phyloP scores from a whole-genome alignment of 2,113 vertebrate genomes.

The Poeciliopsis turrubarensis region DNA sequence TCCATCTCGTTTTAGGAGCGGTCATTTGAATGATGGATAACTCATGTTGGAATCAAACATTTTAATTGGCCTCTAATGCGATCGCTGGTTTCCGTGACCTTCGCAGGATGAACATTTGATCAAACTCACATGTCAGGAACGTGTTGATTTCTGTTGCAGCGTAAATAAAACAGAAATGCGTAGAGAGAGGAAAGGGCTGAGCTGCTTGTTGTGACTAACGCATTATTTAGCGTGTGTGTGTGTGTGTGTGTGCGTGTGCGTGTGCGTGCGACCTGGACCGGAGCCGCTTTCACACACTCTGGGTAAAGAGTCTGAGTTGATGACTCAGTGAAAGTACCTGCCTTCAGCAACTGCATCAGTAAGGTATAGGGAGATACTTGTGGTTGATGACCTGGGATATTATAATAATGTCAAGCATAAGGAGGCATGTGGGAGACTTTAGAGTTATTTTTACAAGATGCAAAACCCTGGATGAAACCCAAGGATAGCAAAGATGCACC shows the following conservation, averaged over 20 bases:
- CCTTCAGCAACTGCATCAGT: background rate
- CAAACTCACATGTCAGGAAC: slow-evolving; percentile 48
- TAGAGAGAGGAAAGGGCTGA: background rate
- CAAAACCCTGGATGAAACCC: background rate
- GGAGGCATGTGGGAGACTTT: slow-evolving; percentile 25
- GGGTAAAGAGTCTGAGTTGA: slow-evolving; percentile 17
- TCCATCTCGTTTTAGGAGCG: slow-evolving; percentile 36
- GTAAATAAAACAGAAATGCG: background rate
- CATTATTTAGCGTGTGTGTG: background rate
- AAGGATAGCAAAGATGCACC: too few species aligned
- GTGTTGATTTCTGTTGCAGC: slow-evolving; percentile 43
- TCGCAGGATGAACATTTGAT: slow-evolving; percentile 50
- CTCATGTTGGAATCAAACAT: slow-evolving; percentile 44
- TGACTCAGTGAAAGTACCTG: slow-evolving; percentile 28
- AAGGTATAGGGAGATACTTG: background rate
- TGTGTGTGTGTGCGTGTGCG: background rate
- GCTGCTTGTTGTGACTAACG: background rate
- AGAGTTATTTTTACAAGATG: background rate
- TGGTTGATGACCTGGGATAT: slow-evolving; percentile 30
- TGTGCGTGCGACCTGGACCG: background rate
- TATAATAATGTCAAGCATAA: slow-evolving; percentile 26
- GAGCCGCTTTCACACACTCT: background rate
- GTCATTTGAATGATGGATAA: slow-evolving; percentile 46
- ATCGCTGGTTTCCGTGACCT: slow-evolving; percentile 55
- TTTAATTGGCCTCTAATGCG: slow-evolving; percentile 59